phyloP scores from a whole-genome alignment of 2,113 vertebrate species.

The Alexandromys fortis region DNA sequence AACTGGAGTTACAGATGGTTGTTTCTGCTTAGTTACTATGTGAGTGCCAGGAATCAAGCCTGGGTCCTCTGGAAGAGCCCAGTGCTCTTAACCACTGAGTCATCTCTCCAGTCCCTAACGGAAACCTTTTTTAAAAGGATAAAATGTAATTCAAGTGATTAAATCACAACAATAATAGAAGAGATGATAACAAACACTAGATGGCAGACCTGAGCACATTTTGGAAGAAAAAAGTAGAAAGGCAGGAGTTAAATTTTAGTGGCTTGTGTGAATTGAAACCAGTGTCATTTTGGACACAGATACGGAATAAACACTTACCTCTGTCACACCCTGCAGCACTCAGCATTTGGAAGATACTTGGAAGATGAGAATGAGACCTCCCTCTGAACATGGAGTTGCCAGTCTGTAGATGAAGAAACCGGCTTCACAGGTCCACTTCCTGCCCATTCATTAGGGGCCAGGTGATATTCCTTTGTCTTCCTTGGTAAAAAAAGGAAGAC shows the following conservation, averaged over 20 bases:
- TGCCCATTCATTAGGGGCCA: accelerated
- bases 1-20: neutral
- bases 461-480: neutral
- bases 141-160: neutral
- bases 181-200: neutral
- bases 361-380: neutral
- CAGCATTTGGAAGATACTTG: neutral
- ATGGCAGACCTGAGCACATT: neutral
- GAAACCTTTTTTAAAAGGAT: neutral
- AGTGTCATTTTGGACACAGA: neutral
- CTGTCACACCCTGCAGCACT: neutral
- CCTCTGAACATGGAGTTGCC: no score
- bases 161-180: neutral
- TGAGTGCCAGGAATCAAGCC: neutral
- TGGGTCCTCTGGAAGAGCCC: neutral
- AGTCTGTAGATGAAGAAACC: no score
- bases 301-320: neutral
- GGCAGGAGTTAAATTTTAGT: no score
- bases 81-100: neutral
- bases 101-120: neutral
- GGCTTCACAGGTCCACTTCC: neutral
- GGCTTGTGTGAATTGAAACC: neutral
- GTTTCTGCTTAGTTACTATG: no score
- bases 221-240: neutral
- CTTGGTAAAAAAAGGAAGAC: neutral